phyloP scores from a whole-genome alignment of 2,113 vertebrate species.

The Erythrolamprus reginae region DNA sequence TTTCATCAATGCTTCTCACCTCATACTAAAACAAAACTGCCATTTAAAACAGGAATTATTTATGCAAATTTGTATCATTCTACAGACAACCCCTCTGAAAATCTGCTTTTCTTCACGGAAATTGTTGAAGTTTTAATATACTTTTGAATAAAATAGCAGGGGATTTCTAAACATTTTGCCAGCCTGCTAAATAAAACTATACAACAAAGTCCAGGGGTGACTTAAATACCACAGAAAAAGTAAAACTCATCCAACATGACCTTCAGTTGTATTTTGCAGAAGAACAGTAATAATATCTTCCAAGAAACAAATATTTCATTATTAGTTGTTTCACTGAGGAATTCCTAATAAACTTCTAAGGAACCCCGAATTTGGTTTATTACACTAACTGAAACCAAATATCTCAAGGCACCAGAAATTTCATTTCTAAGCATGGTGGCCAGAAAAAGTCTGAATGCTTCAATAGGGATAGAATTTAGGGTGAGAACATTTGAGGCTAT shows the following conservation, averaged over 20 bases:
- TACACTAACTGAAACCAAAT: neutral
- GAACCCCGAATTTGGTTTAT: neutral
- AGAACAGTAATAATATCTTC: neutral
- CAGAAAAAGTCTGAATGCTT: neutral
- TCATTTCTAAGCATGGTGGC: neutral
- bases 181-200: neutral
- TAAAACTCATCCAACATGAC: neutral
- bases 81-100: neutral
- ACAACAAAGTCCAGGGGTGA: neutral
- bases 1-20: neutral
- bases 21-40: neutral
- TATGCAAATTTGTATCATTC: neutral
- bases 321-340: neutral
- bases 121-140: neutral
- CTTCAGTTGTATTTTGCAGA: neutral
- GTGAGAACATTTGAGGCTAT: neutral
- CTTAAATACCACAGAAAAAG: neutral
- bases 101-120: neutral
- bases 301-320: neutral
- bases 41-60: neutral
- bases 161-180: neutral
- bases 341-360: neutral
- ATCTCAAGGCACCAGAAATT: neutral
- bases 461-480: neutral
- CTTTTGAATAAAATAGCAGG: neutral